These are phyloP conservation scores for Tapera naevia DNA, from an alignment of 2,797 vertebrate genomes.

Conservation along the genomic window DNA sequence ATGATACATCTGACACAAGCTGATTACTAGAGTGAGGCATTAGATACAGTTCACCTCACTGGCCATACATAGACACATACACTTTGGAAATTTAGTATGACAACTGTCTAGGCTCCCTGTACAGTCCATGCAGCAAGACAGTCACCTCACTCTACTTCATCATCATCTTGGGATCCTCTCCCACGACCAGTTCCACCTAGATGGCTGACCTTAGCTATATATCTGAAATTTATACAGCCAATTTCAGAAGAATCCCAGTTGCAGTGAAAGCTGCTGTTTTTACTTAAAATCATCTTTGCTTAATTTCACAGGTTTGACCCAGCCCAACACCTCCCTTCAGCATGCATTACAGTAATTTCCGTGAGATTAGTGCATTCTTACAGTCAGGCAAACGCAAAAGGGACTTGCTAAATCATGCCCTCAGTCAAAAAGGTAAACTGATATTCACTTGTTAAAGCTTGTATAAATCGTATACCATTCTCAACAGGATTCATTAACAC, in stretches of 20 bases:
- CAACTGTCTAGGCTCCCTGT: background rate
- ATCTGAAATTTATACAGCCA: background rate
- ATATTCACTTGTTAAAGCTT: background rate
- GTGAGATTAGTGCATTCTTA: background rate
- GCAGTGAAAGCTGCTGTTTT: background rate
- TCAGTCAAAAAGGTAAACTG: background rate
- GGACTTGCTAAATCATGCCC: slow-evolving; percentile 14
- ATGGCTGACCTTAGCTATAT: too few species aligned
- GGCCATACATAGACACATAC: background rate
- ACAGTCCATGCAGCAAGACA: background rate
- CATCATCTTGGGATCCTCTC: background rate
- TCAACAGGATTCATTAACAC: background rate
- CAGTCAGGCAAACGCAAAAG: background rate
- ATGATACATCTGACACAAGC: background rate
- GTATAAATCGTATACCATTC: background rate
- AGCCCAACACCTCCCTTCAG: background rate
- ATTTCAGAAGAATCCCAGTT: background rate
- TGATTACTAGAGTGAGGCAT: background rate
- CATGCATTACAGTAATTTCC: background rate
- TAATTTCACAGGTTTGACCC: background rate
- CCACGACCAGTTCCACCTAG: background rate
- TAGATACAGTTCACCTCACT: background rate
- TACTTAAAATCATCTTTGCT: background rate
- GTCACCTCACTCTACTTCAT: background rate
- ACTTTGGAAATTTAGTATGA: background rate